phyloP scores from a whole-genome alignment of 2,888 invertebrate genomes.

The Seira musarum region DNA sequence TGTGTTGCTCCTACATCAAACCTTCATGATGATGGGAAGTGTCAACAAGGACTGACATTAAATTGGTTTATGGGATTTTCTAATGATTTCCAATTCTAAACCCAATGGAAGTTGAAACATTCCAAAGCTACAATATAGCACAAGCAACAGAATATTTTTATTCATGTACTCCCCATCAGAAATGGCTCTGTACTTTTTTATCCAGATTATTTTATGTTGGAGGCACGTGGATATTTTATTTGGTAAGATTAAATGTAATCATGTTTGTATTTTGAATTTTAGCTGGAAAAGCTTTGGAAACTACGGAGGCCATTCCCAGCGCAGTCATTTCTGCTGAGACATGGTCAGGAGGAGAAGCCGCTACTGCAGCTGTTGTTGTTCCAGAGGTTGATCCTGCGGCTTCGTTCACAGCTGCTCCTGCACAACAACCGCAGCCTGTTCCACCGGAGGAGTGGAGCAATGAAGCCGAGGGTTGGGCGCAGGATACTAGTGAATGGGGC shows the following conservation, averaged over 20 bases:
- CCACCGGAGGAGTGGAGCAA: slow-evolving; percentile 70
- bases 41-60: slow-evolving; percentile 49
- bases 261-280: no score
- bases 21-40: slow-evolving; percentile 53
- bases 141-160: no score
- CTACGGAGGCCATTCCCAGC: slow-evolving; percentile 66
- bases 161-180: slow-evolving; percentile 93
- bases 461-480: slow-evolving; percentile 67
- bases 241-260: no score
- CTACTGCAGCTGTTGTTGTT: slow-evolving; percentile 78
- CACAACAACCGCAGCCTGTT: slow-evolving; percentile 64
- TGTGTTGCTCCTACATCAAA: slow-evolving; percentile 27
- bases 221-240: no score
- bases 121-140: no score
- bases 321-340: slow-evolving; percentile 72
- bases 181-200: no score
- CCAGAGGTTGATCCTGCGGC: slow-evolving; percentile 75
- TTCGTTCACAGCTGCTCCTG: slow-evolving; percentile 70
- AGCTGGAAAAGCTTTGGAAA: slow-evolving; percentile 72
- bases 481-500: slow-evolving; percentile 66
- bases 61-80: slow-evolving; percentile 55
- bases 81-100: no score
- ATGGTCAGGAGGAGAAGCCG: slow-evolving; percentile 76
- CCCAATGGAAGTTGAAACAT: no score
- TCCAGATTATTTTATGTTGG: no score